A percentile compares a stretch with the other conserved stretches of the same genome.
Evolutionary conservation across 2,113 vertebrate species (phyloP).

Genomic region (Mormoops blainvillei): DNA sequence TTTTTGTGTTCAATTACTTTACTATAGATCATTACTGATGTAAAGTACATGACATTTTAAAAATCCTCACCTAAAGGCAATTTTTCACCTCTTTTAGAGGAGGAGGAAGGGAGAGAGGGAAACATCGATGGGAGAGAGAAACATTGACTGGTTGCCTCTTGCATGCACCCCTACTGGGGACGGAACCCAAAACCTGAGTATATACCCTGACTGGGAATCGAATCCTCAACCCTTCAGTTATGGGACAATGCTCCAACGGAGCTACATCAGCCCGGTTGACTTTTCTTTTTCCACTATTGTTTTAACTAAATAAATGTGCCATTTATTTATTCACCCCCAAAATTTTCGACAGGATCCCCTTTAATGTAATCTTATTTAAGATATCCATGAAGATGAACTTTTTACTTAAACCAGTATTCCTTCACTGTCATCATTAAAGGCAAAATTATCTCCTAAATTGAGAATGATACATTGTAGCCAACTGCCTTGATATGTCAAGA

Average conservation of each 20-base stretch:
- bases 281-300: slow-evolving; percentile 70
- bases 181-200: no score
- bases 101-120: no score
- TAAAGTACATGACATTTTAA: slow-evolving; percentile 62
- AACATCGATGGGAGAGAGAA: no score
- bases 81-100: no score
- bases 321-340: slow-evolving; percentile 84
- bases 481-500: slow-evolving; percentile 60
- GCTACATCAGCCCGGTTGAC: no score
- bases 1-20: slow-evolving; percentile 49
- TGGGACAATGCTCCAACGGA: no score
- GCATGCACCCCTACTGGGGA: no score
- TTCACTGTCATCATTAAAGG: slow-evolving; percentile 75
- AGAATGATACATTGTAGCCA: slow-evolving; percentile 76
- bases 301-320: slow-evolving; percentile 86
- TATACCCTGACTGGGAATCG: no score
- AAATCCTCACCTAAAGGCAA: no score
- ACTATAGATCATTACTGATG: slow-evolving; percentile 75
- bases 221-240: no score
- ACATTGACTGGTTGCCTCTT: no score
- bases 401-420: slow-evolving; percentile 80
- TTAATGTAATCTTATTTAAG: slow-evolving; percentile 82
- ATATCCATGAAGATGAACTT: slow-evolving; percentile 83
- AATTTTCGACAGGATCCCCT: slow-evolving; percentile 78
- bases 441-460: slow-evolving; percentile 80